Base-by-base conservation (phyloP, 1,140 invertebrate genomes). In the Saccostrea cuccullata region DNA sequence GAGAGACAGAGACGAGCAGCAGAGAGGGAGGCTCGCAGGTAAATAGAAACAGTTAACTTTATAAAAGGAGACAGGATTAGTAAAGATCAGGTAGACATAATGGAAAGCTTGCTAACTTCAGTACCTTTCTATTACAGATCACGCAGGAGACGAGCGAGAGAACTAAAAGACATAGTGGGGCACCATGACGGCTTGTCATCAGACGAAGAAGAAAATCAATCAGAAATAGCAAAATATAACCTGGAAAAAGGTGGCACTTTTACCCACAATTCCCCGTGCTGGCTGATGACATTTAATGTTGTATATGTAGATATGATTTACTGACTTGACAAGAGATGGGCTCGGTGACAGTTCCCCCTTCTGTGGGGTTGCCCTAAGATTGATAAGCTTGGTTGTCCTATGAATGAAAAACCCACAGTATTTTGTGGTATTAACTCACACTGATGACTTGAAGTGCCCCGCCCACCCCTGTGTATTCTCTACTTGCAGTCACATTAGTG, bases 141-240 rank as follows among this genome's bases (percentile, higher is more conserved):
- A 30, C 95, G 98, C 90, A 95, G 98, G 55, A 95, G 98, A 90
- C 96, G 97, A 94, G 96, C 96, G 5, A 95, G 98, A 90, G 97
- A 97, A 94, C 89, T 93, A 20, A 95, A 95, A 88, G 95, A 95
- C 30, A 94, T 94, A 84, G 92, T 94, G n/a, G 95, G 96, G 58
- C 98, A 99, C 94, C 96, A 98, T 87, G 98, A 99, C 94, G 98
- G 98, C 0, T 97, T 99, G 96, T 99, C 98, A n/a, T 98, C 98
- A 92, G 98, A 99, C 95, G 98, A 99, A 94, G 98, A 99, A 95
- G 97, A 98, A 92, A 97, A 97, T 89, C 93, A 98, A 94, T 97
- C 97, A 91, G 97, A 98, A 92, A 96, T 97, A 91, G 95, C 96
- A 86, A 96, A 96, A 85, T 97, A 97, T 94, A 96, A 94, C 56